These are phyloP conservation scores for Eudorcas thomsonii DNA, from an alignment of 2,113 vertebrate species.

Conservation along the genomic window DNA sequence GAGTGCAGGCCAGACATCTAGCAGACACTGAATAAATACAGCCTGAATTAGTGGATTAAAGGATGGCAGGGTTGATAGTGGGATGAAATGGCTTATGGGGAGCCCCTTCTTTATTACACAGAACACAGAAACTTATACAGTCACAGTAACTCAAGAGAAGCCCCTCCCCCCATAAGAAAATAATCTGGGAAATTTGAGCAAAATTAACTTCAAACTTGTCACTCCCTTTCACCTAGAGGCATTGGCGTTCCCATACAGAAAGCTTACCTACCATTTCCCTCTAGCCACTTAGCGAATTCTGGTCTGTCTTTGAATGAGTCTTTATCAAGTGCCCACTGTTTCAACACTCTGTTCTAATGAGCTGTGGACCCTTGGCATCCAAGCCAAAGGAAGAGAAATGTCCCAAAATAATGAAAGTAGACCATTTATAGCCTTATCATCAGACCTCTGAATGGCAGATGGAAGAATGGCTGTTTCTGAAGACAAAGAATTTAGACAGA, in stretches of 20 bases:
- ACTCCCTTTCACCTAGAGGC: constrained; percentile 54
- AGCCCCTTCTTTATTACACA: neutral
- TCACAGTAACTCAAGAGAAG: neutral
- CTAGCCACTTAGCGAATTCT: constrained; percentile 48
- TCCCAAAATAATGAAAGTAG: neutral
- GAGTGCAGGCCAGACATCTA: neutral
- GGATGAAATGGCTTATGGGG: no score
- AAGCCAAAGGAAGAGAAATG: neutral
- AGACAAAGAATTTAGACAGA: neutral
- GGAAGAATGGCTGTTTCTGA: neutral
- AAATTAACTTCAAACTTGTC: constrained; percentile 75
- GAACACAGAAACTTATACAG: neutral
- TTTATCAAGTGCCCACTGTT: neutral
- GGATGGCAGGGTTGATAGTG: neutral
- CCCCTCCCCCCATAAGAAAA: neutral
- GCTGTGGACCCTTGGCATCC: neutral
- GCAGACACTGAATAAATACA: neutral
- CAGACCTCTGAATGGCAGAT: neutral
- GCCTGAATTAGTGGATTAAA: neutral
- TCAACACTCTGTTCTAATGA: neutral
- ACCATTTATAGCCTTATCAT: neutral
- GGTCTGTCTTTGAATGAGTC: neutral
- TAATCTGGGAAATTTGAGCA: constrained; percentile 61
- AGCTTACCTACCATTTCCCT: constrained; percentile 64
- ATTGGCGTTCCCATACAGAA: constrained; percentile 53